phyloP scores from a whole-genome alignment of 1,140 invertebrate species.

The Drosophila lini region DNA sequence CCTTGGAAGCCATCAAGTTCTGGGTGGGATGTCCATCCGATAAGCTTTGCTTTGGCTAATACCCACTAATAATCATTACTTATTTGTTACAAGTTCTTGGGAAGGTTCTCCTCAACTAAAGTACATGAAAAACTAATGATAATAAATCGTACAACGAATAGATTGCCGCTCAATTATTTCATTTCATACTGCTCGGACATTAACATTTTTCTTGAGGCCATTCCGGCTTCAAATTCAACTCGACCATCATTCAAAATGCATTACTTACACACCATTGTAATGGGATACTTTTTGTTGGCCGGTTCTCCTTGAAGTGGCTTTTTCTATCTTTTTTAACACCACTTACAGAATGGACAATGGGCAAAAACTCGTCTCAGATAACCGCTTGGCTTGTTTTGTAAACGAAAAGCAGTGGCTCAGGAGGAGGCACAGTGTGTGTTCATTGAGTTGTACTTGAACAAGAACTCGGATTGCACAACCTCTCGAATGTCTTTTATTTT shows the following conservation, averaged over 20 bases:
- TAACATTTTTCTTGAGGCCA: slow-evolving; percentile 20
- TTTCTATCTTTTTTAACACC: slow-evolving; percentile 51
- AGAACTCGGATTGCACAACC: slow-evolving; percentile 63
- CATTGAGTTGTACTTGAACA: slow-evolving; percentile 58
- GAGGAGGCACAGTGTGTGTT: slow-evolving; percentile 18
- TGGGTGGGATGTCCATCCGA: slow-evolving; percentile 6
- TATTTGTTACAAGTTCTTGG: not conserved
- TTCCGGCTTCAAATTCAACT: slow-evolving; percentile 36
- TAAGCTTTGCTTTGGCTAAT: not conserved
- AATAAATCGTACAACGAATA: not conserved
- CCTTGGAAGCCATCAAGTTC: not conserved
- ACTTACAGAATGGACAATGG: slow-evolving; percentile 52
- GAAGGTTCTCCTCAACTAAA: not conserved
- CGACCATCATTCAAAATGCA: slow-evolving; percentile 44
- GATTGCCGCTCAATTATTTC: slow-evolving; percentile 5
- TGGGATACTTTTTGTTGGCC: slow-evolving; percentile 35
- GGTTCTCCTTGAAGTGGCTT: slow-evolving; percentile 52
- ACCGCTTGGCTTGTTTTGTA: slow-evolving; percentile 35
- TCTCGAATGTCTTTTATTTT: slow-evolving; percentile 22
- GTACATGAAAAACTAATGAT: not conserved
- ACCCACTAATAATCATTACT: not conserved
- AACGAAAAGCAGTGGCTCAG: slow-evolving; percentile 27
- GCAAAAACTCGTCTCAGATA: slow-evolving; percentile 49
- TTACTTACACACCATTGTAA: slow-evolving; percentile 45
- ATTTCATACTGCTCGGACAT: slow-evolving; percentile 2